phyloP scores from a whole-genome alignment of 1,140 invertebrate genomes.

The Neodiprion virginianus region DNA sequence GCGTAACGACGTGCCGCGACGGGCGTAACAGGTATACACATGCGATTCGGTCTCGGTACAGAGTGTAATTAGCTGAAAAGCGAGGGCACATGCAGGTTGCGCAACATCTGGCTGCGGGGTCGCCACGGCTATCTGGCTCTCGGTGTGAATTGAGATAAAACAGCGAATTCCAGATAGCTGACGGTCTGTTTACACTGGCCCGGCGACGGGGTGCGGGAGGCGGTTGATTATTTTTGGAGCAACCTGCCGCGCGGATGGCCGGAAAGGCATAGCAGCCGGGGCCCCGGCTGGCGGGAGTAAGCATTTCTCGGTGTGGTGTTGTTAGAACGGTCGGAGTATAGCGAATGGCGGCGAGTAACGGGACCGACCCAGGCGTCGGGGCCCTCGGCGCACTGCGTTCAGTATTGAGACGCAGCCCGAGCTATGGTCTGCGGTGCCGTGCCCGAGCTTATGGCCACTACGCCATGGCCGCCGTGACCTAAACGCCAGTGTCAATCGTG shows the following conservation, averaged over 20 bases:
- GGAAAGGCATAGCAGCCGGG: neutral
- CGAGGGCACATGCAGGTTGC: neutral
- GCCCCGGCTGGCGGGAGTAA: neutral
- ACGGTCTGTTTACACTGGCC: too few species aligned
- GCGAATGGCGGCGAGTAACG: conserved; percentile 10
- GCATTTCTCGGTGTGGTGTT: neutral
- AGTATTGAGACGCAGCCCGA: conserved; percentile 27
- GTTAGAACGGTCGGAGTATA: conserved; percentile 14
- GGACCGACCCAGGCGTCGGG: conserved; percentile 23
- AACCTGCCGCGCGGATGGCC: neutral
- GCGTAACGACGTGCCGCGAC: neutral
- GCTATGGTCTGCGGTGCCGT: conserved; percentile 17
- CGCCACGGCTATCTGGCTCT: too few species aligned
- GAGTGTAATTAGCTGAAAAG: neutral
- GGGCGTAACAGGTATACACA: neutral
- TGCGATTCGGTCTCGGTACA: neutral
- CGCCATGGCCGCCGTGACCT: conserved; percentile 48
- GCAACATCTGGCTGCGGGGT: too few species aligned
- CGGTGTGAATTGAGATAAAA: neutral
- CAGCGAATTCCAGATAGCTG: neutral
- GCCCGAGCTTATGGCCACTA: neutral
- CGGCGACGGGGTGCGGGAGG: too few species aligned
- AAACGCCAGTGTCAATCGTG: conserved; percentile 42
- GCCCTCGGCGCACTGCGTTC: conserved; percentile 25
- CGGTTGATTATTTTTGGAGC: neutral